Base-by-base conservation (phyloP, 2,113 vertebrate genomes). In the Gavia stellata region DNA sequence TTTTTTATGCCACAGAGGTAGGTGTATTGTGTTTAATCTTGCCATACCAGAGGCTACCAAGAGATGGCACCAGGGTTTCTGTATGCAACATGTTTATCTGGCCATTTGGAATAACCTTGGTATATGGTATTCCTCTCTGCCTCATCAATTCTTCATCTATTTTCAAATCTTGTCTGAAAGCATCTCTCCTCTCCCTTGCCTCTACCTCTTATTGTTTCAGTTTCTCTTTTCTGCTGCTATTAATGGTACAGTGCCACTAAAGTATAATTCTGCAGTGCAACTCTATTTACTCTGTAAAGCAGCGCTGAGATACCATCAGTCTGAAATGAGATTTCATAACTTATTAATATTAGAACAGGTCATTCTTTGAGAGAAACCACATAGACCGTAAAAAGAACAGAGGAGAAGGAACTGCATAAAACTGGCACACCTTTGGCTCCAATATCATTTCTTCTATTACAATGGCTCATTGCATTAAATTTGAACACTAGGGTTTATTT, bases 361-460 rank as follows among this genome's bases (percentile, higher is more conserved):
- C 94, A 87, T 97, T 98, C 95, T 73, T 93, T 96, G 84, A 97
- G 50, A 90, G 49, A 96, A 97, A 91, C 56, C 74, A 93, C 72
- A 79, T 34, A 79, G 81, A 66, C 68, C 16, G 0, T 94, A 87
- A 31, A 95, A 81, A 91, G 81, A 97, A 93, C 16, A 26, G 49
- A 93, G 79, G 33, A 73, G 70, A 38, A 86, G 52, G 50, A 95
- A 55, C 42, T 85, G 42, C 53, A 59, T 80, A 79, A 88, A 82
- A 96, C 52, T 52, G 26, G 82, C 67, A 61, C 83, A 84, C 74
- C 86, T 96, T 56, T 79, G 87, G 59, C 90, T 96, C 42, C 94
- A 75, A 97, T 77, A 61, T 80, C 5, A 89, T 82, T 58, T 75
- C 81, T 90, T 86, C 92, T 84, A 80, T 91, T 94, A 96, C 84